phyloP scores from a whole-genome alignment of 23 tunicate species.

The Halocynthia roretzi region DNA sequence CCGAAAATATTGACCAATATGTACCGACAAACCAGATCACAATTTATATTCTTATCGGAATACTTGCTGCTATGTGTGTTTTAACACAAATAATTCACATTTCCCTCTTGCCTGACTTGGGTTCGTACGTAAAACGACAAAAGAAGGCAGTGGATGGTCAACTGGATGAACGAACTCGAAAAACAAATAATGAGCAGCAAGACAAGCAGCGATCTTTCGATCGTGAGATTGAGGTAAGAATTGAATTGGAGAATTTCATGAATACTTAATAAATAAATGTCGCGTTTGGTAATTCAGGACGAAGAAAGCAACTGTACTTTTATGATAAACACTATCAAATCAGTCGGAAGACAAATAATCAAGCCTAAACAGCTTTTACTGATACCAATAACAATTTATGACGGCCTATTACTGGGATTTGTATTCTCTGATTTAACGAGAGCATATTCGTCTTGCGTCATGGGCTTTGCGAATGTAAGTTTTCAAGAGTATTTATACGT shows the following conservation, averaged over 20 bases:
- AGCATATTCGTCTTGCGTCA: conserved; percentile 59
- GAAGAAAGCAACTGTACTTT: too few relatives aligned
- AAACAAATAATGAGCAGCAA: too few relatives aligned
- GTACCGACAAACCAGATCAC: neutral
- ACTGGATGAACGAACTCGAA: too few relatives aligned
- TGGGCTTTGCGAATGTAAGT: conserved; percentile 54
- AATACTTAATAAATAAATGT: too few relatives aligned
- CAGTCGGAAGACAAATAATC: conserved; percentile 26
- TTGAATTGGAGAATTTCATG: too few relatives aligned
- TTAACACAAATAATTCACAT: neutral
- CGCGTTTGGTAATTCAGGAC: too few relatives aligned
- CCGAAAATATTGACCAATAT: neutral
- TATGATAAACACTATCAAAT: too few relatives aligned
- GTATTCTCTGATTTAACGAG: conserved; percentile 52
- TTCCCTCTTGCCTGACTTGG: neutral
- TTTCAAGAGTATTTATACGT: too few relatives aligned
- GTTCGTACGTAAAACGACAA: neutral
- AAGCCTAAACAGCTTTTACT: conserved; percentile 46
- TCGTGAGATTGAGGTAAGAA: neutral
- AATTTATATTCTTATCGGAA: neutral
- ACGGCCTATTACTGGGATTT: conserved; percentile 38
- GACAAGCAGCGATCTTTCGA: neutral
- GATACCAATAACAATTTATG: conserved; percentile 39
- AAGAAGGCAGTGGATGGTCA: neutral
- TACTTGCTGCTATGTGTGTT: neutral